A percentile compares a stretch with the other conserved stretches of the same genome.
Conservation (phyloP, 2,888 invertebrate genomes). For the Ichneumon xanthorius region DNA sequence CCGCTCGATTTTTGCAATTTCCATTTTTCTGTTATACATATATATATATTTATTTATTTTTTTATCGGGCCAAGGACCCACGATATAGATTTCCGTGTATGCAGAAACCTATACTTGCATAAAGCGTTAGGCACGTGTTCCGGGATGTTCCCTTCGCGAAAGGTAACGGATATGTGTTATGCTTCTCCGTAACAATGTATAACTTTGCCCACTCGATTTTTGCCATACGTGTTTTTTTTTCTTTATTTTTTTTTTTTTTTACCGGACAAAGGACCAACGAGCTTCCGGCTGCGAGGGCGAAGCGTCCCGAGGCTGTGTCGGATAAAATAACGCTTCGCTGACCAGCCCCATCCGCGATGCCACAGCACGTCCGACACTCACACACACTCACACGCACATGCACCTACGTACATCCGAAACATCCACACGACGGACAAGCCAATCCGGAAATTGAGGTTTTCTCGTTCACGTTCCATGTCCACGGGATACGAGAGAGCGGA, state of each 20-base stretch:
- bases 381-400: constrained; percentile 19
- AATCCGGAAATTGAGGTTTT: constrained; percentile 67
- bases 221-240: constrained; percentile 43
- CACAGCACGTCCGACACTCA: constrained; percentile 32
- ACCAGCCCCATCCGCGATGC: constrained; percentile 41
- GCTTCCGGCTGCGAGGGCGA: constrained; percentile 48
- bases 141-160: neutral
- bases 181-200: constrained; percentile 43
- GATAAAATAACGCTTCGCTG: constrained; percentile 64
- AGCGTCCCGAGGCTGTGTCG: constrained; percentile 20
- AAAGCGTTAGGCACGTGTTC: neutral
- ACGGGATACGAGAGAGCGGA: constrained; percentile 32
- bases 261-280: constrained; percentile 57
- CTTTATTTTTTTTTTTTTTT: constrained; percentile 35
- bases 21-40: neutral
- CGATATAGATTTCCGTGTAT: neutral
- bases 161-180: constrained; percentile 13
- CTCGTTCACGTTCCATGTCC: constrained; percentile 50
- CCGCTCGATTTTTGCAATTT: neutral
- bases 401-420: constrained; percentile 21
- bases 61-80: too few species aligned
- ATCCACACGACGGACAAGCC: constrained; percentile 39
- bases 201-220: constrained; percentile 46
- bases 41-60: too few species aligned
- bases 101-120: neutral